A percentile compares a stretch with the other conserved stretches of the same genome.
Evolutionary conservation across 2,113 vertebrate species (phyloP).

Genomic region (Anthoscopus minutus): DNA sequence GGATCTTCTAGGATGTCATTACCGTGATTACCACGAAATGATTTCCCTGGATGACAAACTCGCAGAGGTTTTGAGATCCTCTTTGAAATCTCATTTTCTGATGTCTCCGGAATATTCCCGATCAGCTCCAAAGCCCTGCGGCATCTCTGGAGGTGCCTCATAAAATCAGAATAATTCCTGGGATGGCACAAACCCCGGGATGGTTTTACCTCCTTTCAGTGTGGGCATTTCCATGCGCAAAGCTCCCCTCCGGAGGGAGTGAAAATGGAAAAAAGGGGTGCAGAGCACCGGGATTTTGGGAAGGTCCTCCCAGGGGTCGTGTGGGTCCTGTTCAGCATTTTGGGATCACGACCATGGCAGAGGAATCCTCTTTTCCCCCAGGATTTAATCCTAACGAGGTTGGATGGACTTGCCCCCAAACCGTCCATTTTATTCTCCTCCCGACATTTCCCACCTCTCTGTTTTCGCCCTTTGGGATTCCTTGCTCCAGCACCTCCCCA

Average conservation of each 20-base stretch:
- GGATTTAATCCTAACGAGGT: neutral
- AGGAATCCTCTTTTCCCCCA: too few species aligned
- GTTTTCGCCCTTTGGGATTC: neutral
- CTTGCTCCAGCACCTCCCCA: neutral
- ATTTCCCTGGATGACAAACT: neutral
- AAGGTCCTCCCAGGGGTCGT: neutral
- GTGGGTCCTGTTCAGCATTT: neutral
- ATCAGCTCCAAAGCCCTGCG: neutral
- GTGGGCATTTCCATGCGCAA: neutral
- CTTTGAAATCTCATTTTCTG: neutral
- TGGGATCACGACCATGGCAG: neutral
- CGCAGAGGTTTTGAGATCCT: neutral
- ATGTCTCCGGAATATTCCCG: conserved; percentile 25
- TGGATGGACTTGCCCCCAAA: neutral
- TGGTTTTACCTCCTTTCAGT: neutral
- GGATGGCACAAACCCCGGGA: neutral
- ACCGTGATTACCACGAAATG: neutral
- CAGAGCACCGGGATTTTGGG: accelerated
- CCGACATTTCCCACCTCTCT: accelerated
- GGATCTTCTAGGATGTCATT: neutral
- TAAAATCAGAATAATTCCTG: neutral
- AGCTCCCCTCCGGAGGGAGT: neutral
- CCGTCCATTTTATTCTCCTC: neutral
- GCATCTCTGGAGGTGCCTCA: neutral
- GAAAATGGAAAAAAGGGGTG: neutral